Base-by-base conservation (phyloP, 2,888 invertebrate genomes). In the Thera britannica region DNA sequence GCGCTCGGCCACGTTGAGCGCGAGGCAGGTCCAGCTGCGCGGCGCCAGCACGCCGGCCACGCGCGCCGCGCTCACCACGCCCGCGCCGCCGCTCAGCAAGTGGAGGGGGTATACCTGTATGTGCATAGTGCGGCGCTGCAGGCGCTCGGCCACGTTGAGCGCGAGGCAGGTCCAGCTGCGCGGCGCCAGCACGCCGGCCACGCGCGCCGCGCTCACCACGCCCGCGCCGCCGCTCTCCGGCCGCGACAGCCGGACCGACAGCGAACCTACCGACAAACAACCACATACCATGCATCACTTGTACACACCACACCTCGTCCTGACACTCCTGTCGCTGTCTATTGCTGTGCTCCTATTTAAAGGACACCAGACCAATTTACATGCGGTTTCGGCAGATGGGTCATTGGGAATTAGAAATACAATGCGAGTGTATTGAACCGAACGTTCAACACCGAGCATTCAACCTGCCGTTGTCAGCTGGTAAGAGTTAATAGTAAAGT, bases 211-310 rank as follows among this genome's bases (percentile, higher is more conserved):
- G 44, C 90, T 92, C 67, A 95, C 83, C 12, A 93, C 84, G 70
- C 94, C 94, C 82, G 92, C 92, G 55, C 75, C 83, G n/a, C 2
- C 2, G 2, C 23, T 52, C 71, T 95, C 95, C 2, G 95, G 94
- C 0, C 95, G 93, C 4, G 94, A 89, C 67, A 95, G 83, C 1
- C 94, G 93, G 65, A 94, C 81, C 11, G 87, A 87, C 34, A 95
- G 68, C 71, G 90, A 86, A 60, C 94, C 95, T 94, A 0, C 1
- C 46, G 6, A 38, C 38, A 5, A 38, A 38, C 38, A 38, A 38
- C 38, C 38, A 38, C 38, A 23, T 23, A 0, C 23, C 23, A 23
- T 23, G 23, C 23, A 23, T 23, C 23, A 38, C 38, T 38, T 4
- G 3, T 38, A 38, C 5, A 4, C 38, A 38, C 38, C 3, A 38